Evolutionary conservation across 1,140 invertebrate species (phyloP), one percentile per base, ranked within the genome.

Genomic region (Drosophila pruinosa): DNA sequence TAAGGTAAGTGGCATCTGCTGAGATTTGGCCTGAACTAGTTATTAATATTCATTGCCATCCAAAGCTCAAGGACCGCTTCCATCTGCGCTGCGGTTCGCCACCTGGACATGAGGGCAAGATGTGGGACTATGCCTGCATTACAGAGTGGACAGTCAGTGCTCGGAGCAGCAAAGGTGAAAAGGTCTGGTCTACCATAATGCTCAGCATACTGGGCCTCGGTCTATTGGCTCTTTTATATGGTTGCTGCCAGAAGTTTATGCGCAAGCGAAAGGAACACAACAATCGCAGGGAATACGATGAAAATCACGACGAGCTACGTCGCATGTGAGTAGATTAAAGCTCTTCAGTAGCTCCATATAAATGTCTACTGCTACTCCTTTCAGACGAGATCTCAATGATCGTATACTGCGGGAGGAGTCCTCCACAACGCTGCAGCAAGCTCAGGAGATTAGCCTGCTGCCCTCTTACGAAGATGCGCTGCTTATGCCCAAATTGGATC

Each of bases 381-480:
- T n/a, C n/a, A 90, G 93, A 70, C 78, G 93, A 2, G 91, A 93
- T 68, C 90, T 94, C 75, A 86, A 93, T 48, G 90, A 93, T 58
- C 92, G 94, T 43, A 86, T 92, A 10, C 81, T 93, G 39, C 93
- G 94, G 77, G 93, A 94, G 67, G 93, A 94, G 85, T 92, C 91
- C 24, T 78, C 93, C 65, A 89, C 93, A 80, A 94, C 59, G 2
- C 93, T 80, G 91, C 94, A 69, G 89, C 94, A 77, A 17, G 15
- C 47, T 93, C 86, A 94, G 58, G 95, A 95, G 91, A 90, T 94
- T 10, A 92, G 94, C 28, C 93, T 86, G 34, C 94, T 86, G 39
- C 95, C 95, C 0, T 94, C 93, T n/a, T 96, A 96, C 76, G 94
- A 94, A 68, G 95, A 96, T 91, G 95, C 95, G 7, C 92, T 96